These are phyloP conservation scores for Mus minutoides DNA, from an alignment of 2,797 vertebrate species.

Conservation along the genomic window DNA sequence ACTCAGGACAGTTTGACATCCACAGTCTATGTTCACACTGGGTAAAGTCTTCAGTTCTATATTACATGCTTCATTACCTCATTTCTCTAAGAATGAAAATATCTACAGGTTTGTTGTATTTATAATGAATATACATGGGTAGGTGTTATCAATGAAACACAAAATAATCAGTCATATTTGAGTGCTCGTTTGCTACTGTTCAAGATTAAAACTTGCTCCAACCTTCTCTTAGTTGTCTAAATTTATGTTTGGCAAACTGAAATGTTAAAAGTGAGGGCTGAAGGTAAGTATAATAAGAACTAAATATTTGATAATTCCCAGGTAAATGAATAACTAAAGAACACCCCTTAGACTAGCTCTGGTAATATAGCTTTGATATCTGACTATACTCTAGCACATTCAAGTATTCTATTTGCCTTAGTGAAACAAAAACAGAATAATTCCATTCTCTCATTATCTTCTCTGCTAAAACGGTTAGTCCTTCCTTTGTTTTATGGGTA, in stretches of 20 bases:
- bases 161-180: background rate
- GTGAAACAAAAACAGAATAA: background rate
- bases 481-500: background rate
- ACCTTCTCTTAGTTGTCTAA: background rate
- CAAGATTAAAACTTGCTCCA: background rate
- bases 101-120: constrained; percentile 16
- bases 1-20: constrained; percentile 63
- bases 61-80: constrained; percentile 49
- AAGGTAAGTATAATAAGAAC: background rate
- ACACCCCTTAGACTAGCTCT: background rate
- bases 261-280: background rate
- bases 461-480: background rate
- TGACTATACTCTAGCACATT: background rate
- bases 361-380: background rate
- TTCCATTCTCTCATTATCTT: background rate
- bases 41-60: constrained; percentile 24
- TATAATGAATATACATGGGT: background rate
- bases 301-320: background rate
- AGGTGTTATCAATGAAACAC: background rate
- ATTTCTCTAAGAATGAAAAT: constrained; percentile 7
- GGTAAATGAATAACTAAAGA: constrained; percentile 5
- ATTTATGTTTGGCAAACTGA: background rate
- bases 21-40: constrained; percentile 19
- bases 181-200: background rate
- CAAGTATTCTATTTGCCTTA: background rate